phyloP scores from a whole-genome alignment of 2,797 vertebrate genomes.

The Peromyscus eremicus region DNA sequence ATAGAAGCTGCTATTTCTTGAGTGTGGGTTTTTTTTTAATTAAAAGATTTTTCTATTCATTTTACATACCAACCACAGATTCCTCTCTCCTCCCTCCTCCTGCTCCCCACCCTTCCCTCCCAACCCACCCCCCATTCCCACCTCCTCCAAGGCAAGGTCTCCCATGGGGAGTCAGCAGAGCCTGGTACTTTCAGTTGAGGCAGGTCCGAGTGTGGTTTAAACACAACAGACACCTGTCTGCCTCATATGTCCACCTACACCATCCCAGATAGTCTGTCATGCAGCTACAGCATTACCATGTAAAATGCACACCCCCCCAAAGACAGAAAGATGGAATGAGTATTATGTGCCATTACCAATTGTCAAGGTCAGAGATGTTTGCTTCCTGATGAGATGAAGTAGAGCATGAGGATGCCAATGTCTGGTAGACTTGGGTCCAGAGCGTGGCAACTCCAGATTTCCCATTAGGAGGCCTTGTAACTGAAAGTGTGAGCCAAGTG shows the following conservation, averaged over 20 bases:
- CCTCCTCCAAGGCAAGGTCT: too few relatives aligned
- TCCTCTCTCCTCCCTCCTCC: too few relatives aligned
- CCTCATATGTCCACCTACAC: background rate
- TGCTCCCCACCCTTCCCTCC: too few relatives aligned
- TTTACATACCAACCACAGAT: too few relatives aligned
- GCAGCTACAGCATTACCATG: background rate
- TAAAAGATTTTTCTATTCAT: too few relatives aligned
- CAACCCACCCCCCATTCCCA: too few relatives aligned
- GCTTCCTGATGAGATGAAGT: background rate
- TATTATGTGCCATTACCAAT: background rate
- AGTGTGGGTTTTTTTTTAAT: too few relatives aligned
- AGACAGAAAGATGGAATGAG: background rate
- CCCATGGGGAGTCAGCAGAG: too few relatives aligned
- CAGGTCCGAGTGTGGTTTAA: background rate
- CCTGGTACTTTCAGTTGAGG: too few relatives aligned
- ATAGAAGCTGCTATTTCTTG: background rate
- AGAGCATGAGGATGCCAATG: background rate
- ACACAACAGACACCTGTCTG: background rate
- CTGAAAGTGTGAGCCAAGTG: background rate
- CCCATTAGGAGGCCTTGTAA: background rate
- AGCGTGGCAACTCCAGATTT: background rate
- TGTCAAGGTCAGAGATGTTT: background rate
- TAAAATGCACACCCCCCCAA: background rate
- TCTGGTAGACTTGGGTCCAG: background rate
- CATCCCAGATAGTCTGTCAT: background rate